Evolutionary conservation across 2,113 vertebrate genomes (phyloP).

Genomic region (Leiothrix lutea): DNA sequence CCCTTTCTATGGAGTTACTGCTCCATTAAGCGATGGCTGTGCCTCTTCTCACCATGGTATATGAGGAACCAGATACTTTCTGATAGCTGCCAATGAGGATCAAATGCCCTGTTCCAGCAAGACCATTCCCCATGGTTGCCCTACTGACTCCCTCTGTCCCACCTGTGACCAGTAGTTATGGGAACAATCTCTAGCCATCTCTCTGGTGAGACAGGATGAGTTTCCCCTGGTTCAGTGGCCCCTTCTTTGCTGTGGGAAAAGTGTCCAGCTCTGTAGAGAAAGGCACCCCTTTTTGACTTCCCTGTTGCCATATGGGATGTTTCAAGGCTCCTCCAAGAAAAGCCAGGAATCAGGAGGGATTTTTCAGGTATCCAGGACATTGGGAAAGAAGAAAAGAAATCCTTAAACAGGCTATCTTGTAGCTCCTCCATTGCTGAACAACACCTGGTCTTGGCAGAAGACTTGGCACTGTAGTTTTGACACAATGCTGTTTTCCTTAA

Average conservation of each 20-base stretch:
- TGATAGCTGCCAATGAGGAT: neutral
- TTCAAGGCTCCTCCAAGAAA: neutral
- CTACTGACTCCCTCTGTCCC: neutral
- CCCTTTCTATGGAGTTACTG: neutral
- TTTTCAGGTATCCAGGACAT: neutral
- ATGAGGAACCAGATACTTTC: neutral
- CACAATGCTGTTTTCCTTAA: neutral
- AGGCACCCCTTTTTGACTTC: neutral
- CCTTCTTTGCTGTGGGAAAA: neutral
- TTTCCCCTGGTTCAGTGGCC: neutral
- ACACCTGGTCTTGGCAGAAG: neutral
- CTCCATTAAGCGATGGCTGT: fast-evolving
- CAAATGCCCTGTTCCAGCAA: neutral
- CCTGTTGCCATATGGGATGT: neutral
- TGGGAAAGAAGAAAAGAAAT: neutral
- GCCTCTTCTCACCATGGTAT: neutral
- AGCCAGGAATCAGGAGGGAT: neutral
- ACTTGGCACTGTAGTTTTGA: neutral
- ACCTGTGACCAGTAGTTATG: neutral
- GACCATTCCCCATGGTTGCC: neutral
- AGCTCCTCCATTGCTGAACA: neutral
- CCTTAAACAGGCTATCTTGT: neutral
- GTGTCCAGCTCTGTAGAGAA: neutral
- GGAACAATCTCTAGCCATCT: neutral
- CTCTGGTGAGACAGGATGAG: neutral